These are phyloP conservation scores for Poeciliopsis turrubarensis DNA, from an alignment of 2,113 vertebrate species.

Conservation along the genomic window DNA sequence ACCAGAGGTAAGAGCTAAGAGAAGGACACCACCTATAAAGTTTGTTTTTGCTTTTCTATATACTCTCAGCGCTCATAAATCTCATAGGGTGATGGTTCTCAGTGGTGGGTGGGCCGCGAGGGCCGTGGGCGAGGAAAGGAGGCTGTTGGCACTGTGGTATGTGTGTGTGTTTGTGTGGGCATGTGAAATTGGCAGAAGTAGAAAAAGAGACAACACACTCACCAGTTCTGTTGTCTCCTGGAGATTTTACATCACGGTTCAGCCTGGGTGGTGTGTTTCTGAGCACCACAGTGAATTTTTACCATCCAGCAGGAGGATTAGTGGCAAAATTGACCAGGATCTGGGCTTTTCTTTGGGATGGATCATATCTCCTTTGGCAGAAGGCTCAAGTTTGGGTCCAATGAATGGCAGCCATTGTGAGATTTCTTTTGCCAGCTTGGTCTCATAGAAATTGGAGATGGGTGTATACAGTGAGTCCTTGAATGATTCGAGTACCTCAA, in stretches of 20 bases:
- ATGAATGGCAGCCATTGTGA: conserved; percentile 19
- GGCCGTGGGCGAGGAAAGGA: conserved; percentile 8
- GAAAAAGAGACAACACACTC: conserved; percentile 65
- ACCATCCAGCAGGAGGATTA: conserved; percentile 71
- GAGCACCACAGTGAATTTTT: conserved; percentile 57
- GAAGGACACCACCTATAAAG: conserved; percentile 13
- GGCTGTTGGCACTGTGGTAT: conserved; percentile 43
- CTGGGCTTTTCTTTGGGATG: conserved; percentile 47
- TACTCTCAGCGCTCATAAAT: conserved; percentile 39
- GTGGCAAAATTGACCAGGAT: conserved; percentile 55
- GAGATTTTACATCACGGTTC: conserved; percentile 60
- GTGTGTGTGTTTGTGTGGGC: conserved; percentile 64
- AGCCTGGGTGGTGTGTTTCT: conserved; percentile 61
- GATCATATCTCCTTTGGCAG: conserved; percentile 52
- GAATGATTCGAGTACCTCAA: too few relatives aligned
- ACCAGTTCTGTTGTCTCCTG: conserved; percentile 70
- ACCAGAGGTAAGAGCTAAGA: conserved; percentile 12
- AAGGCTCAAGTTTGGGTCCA: conserved; percentile 38
- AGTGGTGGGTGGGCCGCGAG: conserved; percentile 45
- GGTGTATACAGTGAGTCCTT: too few relatives aligned
- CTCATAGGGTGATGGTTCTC: conserved; percentile 42
- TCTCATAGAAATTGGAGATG: neutral
- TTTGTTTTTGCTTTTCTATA: conserved; percentile 28
- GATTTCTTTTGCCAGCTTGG: conserved; percentile 3
- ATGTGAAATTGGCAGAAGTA: conserved; percentile 67